Conservation (phyloP, 2,113 vertebrate species). For the Bos javanicus region DNA sequence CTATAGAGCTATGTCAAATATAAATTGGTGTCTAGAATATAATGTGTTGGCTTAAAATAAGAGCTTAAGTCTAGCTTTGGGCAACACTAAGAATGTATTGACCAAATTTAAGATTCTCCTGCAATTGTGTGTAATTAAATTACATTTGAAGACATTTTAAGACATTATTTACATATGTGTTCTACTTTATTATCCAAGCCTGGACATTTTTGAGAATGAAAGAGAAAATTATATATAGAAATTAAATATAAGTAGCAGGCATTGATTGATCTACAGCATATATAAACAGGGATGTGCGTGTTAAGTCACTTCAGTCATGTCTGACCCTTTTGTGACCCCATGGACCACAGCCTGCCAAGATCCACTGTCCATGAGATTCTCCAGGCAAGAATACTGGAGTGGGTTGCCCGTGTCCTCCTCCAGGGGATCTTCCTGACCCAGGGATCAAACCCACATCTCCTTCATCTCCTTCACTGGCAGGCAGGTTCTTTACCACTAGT, state of each 20-base stretch:
- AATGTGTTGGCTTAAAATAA: neutral
- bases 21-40: neutral
- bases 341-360: neutral
- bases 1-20: neutral
- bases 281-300: neutral
- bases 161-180: neutral
- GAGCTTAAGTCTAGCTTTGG: neutral
- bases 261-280: neutral
- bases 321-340: neutral
- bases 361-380: neutral
- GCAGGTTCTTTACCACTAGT: neutral
- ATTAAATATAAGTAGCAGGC: neutral
- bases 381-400: neutral
- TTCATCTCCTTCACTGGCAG: neutral
- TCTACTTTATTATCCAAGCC: neutral
- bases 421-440: neutral
- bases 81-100: neutral
- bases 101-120: neutral
- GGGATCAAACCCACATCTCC: neutral
- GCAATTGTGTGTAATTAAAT: neutral
- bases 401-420: neutral
- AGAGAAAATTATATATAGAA: neutral
- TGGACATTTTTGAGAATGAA: neutral
- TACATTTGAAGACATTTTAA: neutral
- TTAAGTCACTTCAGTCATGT: neutral